These are phyloP conservation scores for Mormyrops boulengeri DNA, from an alignment of 2,797 vertebrate genomes.

Conservation along the genomic window DNA sequence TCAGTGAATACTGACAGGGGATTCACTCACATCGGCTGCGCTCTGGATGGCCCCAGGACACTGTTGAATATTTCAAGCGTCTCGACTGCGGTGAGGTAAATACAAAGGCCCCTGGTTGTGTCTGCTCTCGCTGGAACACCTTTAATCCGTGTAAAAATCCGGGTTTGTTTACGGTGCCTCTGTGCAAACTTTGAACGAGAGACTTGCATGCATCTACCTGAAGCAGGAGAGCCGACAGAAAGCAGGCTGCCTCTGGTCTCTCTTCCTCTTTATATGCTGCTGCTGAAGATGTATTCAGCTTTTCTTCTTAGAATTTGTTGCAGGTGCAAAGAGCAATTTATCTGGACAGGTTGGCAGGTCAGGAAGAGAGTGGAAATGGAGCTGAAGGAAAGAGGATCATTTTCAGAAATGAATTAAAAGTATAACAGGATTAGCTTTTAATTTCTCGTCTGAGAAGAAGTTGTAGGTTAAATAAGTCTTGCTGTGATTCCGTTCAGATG, in stretches of 20 bases:
- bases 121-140: neutral
- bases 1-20: conserved; percentile 42
- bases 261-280: neutral
- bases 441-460: neutral
- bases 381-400: neutral
- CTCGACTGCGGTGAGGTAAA: neutral
- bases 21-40: conserved; percentile 28
- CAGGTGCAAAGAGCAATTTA: neutral
- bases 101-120: neutral
- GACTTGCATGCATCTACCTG: neutral
- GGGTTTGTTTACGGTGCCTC: conserved; percentile 1
- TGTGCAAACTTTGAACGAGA: neutral
- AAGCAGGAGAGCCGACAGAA: neutral
- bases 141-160: neutral
- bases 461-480: neutral
- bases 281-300: neutral
- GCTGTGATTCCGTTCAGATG: neutral
- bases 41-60: conserved; percentile 20
- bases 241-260: neutral
- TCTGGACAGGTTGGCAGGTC: neutral
- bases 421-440: neutral
- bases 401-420: neutral
- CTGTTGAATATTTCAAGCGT: conserved; percentile 25
- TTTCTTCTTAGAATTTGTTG: neutral
- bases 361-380: neutral